These are phyloP conservation scores for Drosophila sp. DNA, from an alignment of 1,140 invertebrate genomes.

Conservation along the genomic window DNA sequence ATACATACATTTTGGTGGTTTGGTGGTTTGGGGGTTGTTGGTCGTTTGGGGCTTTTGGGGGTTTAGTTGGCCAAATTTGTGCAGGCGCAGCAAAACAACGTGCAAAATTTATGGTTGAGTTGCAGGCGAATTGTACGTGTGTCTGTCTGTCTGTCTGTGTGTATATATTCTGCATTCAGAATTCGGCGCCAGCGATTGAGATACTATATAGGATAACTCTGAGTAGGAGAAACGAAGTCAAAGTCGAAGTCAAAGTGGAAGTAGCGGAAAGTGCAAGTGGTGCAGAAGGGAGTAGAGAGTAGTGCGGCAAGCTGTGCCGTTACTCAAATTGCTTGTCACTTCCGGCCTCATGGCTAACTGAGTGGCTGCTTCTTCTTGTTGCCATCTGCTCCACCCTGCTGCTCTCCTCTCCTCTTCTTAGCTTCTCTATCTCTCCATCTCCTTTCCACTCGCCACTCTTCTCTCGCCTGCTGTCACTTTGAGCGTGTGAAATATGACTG, in stretches of 20 bases:
- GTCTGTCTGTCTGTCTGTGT: neutral
- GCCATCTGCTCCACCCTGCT: neutral
- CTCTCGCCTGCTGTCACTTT: neutral
- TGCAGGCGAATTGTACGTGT: slow-evolving; percentile 34
- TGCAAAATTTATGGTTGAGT: slow-evolving; percentile 71
- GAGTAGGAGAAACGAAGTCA: neutral
- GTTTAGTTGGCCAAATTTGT: slow-evolving; percentile 38
- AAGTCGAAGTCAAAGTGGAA: neutral
- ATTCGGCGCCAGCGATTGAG: slow-evolving; percentile 13
- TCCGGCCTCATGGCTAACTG: slow-evolving; percentile 28
- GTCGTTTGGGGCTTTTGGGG: neutral
- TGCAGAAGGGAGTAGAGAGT: neutral
- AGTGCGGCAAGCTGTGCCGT: slow-evolving; percentile 9
- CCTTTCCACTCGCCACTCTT: neutral
- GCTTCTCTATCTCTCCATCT: neutral
- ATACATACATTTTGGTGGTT: neutral
- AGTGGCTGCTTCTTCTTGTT: neutral
- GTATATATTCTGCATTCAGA: slow-evolving; percentile 1
- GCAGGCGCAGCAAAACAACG: slow-evolving; percentile 63
- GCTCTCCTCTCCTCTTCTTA: neutral
- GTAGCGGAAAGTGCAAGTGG: neutral
- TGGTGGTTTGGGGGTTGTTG: neutral
- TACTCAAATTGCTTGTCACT: slow-evolving; percentile 59
- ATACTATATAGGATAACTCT: neutral
- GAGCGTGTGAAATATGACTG: slow-evolving; percentile 51